phyloP scores from a whole-genome alignment of 64 coral and sea anemone species.

The Cladopsammia gracilis region DNA sequence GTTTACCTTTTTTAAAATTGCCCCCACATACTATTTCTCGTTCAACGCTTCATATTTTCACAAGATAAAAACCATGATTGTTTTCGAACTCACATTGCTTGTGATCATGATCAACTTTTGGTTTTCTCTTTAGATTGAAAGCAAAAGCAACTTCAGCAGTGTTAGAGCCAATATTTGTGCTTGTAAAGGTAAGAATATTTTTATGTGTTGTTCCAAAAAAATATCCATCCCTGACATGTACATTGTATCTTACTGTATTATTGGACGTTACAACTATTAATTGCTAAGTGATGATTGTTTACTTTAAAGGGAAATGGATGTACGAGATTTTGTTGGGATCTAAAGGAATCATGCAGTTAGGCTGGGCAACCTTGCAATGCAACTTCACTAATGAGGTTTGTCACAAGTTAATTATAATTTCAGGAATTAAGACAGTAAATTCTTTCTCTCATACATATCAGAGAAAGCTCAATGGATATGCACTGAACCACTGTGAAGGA shows the following conservation, averaged over 20 bases:
- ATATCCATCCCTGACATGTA: background rate
- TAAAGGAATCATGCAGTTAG: conserved; percentile 98
- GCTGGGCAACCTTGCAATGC: conserved; percentile 96
- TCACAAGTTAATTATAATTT: background rate
- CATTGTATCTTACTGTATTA: too few relatives aligned
- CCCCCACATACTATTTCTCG: too few relatives aligned
- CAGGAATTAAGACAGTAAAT: too few relatives aligned
- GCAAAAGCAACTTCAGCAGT: conserved; percentile 98
- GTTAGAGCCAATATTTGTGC: conserved; percentile 94
- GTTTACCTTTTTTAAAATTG: too few relatives aligned
- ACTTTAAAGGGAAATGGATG: conserved; percentile 91
- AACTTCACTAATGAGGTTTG: conserved; percentile 96
- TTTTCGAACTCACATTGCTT: background rate
- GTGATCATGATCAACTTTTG: background rate
- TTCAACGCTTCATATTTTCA: too few relatives aligned
- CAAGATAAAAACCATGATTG: too few relatives aligned
- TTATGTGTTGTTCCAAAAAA: too few relatives aligned
- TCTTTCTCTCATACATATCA: too few relatives aligned
- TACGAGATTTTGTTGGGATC: conserved; percentile 97
- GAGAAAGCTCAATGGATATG: too few relatives aligned
- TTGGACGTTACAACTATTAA: too few relatives aligned
- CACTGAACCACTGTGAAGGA: too few relatives aligned
- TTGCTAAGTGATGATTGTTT: background rate
- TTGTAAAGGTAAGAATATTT: conserved; percentile 79
- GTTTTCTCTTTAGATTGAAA: conserved; percentile 83